Conservation (phyloP, 2,797 vertebrate species). For the Siniperca undulata region DNA sequence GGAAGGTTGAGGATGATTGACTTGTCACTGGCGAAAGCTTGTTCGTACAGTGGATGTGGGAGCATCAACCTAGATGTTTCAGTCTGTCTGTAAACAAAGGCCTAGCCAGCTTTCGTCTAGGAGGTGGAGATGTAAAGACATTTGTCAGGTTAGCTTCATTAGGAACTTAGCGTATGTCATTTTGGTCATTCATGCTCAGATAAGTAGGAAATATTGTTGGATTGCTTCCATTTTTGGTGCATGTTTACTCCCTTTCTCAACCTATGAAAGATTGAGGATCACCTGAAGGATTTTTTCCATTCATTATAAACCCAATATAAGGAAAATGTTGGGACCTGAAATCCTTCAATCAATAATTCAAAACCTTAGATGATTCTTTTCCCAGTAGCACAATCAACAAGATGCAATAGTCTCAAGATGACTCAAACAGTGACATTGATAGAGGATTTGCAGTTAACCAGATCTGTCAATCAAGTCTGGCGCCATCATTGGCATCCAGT, state of each 20-base stretch:
- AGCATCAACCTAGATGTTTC: conserved; percentile 58
- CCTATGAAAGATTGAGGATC: conserved; percentile 35
- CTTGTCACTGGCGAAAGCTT: conserved; percentile 70
- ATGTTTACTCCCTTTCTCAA: conserved; percentile 41
- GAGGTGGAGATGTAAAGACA: conserved; percentile 56
- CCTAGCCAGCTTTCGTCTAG: conserved; percentile 23
- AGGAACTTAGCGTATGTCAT: conserved; percentile 47
- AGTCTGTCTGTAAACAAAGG: conserved; percentile 61
- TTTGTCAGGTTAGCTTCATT: conserved; percentile 55
- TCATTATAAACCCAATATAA: conserved; percentile 6
- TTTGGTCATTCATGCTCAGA: conserved; percentile 63
- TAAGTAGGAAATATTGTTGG: conserved; percentile 50
- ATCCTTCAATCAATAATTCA: conserved; percentile 35
- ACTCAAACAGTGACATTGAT: conserved; percentile 18
- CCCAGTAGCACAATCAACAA: conserved; percentile 30
- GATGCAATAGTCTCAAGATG: conserved; percentile 28
- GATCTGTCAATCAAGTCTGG: conserved; percentile 57
- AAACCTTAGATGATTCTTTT: conserved; percentile 20
- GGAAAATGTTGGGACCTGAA: conserved; percentile 43
- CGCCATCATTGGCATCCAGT: neutral
- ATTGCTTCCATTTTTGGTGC: conserved; percentile 44
- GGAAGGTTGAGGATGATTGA: conserved; percentile 75
- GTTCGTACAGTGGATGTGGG: conserved; percentile 63
- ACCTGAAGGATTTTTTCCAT: conserved; percentile 21
- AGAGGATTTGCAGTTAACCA: conserved; percentile 60